A percentile compares a stretch with the other conserved stretches of the same genome.
These are phyloP conservation scores for Halichondria panicea DNA, from an alignment of 37 sponge, comb jelly and placozoan genomes.

Conservation along the genomic window DNA sequence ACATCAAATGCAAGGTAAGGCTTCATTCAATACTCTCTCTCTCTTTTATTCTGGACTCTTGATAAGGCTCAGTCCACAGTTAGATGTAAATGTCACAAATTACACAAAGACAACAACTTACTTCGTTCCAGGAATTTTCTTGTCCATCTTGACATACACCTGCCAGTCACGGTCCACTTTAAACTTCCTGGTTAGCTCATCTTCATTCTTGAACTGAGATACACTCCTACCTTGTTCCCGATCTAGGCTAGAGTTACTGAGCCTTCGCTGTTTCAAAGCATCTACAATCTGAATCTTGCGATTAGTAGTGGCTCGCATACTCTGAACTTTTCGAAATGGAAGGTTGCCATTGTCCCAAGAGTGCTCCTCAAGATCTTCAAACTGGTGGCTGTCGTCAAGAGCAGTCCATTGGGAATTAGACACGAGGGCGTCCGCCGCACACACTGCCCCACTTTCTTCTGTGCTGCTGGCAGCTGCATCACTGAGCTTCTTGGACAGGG, in stretches of 20 bases:
- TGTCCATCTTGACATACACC: slow-evolving; percentile 66
- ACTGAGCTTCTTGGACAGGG: slow-evolving; percentile 12
- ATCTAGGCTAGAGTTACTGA: slow-evolving; percentile 61
- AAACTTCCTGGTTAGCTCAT: slow-evolving; percentile 45
- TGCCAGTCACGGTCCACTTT: slow-evolving; percentile 60
- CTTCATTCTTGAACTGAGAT: slow-evolving; percentile 35
- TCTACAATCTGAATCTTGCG: slow-evolving; percentile 59
- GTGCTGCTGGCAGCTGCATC: background rate
- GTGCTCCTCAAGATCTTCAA: slow-evolving; percentile 1
- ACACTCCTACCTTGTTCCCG: slow-evolving; percentile 1
- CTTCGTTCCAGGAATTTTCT: slow-evolving; percentile 48
- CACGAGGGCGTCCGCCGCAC: slow-evolving; percentile 40
- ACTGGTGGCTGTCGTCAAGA: slow-evolving; percentile 14
- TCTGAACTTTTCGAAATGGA: slow-evolving; percentile 71
- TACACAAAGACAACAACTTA: too few species aligned
- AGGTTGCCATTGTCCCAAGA: slow-evolving; percentile 14
- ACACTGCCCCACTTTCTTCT: slow-evolving; percentile 9
- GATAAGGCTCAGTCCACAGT: too few species aligned
- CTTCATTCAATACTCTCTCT: too few species aligned
- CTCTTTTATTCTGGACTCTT: too few species aligned
- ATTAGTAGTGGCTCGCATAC: slow-evolving; percentile 61
- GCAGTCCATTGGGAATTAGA: slow-evolving; percentile 47
- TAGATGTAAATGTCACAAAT: too few species aligned
- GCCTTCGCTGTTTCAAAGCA: slow-evolving; percentile 49
- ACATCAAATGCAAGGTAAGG: too few species aligned